Evolutionary conservation across 1,140 invertebrate genomes (phyloP), one percentile per base, ranked within the genome.

Genomic region (Eciton burchellii): DNA sequence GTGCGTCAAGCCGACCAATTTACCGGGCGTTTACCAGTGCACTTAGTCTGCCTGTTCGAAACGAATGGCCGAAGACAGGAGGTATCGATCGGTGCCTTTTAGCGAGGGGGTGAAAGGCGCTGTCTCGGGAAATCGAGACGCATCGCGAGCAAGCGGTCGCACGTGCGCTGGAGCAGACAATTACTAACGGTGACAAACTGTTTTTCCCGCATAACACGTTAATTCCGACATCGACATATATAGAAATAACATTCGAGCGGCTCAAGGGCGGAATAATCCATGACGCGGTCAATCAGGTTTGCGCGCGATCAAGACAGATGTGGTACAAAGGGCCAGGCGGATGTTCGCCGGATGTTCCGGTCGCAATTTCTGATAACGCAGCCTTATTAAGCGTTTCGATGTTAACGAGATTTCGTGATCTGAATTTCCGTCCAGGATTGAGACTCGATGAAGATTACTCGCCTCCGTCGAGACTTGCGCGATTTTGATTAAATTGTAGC

Each of bases 151-250:
- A n/a, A 60, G 19, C 9, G 26, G 59, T 8, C n/a, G 16, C 41
- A 47, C 57, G 57, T 47, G 16, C 56, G 11, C 41, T 19, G 12
- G 6, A 47, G 21, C 41, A 62, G 62, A 41, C 62, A 59, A 74
- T 74, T 74, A 74, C n/a, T 74, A 47, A 29, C 41, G 19, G 24
- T 74, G 57, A 62, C 21, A 35, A 74, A 62, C 12, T 45, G 43
- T 59, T 63, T 62, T 62, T 47, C n/a, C 5, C 24, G 3, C 14
- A 14, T 41, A 56, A 54, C 29, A 71, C 29, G 56, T 71, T 56
- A 71, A 57, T 72, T 72, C 41, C 19, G 16, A 62, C 6, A 60
- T 29, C 11, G 35, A 35, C 35, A 35, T 35, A 35, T 35, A 35
- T 35, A 35, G 6, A 5, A 45, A 45, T 72, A 73, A 72, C 12